These are phyloP conservation scores for Dichetophora obliterata DNA, from an alignment of 2,888 invertebrate genomes.

Conservation along the genomic window DNA sequence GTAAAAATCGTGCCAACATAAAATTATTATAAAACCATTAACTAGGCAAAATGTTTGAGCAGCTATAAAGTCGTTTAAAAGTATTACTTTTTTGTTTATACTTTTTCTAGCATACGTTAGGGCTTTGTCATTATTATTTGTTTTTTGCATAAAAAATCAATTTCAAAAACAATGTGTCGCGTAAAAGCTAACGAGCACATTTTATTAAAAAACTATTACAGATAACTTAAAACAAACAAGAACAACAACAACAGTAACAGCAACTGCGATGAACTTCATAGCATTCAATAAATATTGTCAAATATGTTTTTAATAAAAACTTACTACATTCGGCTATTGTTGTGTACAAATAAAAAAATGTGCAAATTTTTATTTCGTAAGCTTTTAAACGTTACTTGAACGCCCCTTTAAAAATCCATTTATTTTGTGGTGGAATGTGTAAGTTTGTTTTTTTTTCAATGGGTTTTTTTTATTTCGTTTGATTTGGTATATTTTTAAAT, in stretches of 20 bases:
- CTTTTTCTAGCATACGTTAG: neutral
- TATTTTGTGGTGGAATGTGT: conserved; percentile 8
- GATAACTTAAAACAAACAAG: neutral
- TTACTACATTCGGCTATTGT: neutral
- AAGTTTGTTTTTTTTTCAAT: neutral
- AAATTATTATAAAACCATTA: conserved; percentile 10
- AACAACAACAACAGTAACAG: neutral
- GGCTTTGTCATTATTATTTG: too few species aligned
- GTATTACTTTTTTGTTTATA: neutral
- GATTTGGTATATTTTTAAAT: neutral
- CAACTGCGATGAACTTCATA: neutral
- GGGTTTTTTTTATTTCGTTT: neutral
- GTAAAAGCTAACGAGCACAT: conserved; percentile 5
- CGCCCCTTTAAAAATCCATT: conserved; percentile 17
- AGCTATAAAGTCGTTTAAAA: neutral
- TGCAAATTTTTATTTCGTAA: conserved; percentile 24
- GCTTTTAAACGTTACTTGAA: conserved; percentile 59
- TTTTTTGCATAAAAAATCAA: conserved; percentile 2
- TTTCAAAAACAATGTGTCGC: neutral
- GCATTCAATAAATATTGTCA: conserved; percentile 32
- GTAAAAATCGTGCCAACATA: neutral
- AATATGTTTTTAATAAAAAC: conserved; percentile 44
- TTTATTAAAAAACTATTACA: conserved; percentile 38
- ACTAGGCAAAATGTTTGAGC: neutral
- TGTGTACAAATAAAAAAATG: conserved; percentile 26